Evolutionary conservation across 1,140 invertebrate genomes (phyloP).

Genomic region (Drosophila pseudoobscura): DNA sequence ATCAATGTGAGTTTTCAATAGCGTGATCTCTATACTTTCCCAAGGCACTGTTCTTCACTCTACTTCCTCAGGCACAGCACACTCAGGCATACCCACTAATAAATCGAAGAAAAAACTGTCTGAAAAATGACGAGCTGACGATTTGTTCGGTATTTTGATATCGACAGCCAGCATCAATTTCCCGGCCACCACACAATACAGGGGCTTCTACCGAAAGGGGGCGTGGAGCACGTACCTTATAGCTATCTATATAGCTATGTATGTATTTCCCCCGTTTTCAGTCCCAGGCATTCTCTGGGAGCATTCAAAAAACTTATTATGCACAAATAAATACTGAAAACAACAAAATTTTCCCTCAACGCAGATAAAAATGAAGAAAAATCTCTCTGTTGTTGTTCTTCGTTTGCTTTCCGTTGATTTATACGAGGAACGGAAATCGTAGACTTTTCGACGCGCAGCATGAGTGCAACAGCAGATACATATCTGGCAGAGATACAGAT

Average conservation of each 20-base stretch:
- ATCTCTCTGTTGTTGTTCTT: constrained; percentile 38
- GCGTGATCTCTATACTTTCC: neutral
- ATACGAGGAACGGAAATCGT: constrained; percentile 79
- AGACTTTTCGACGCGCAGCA: constrained; percentile 81
- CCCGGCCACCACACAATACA: neutral
- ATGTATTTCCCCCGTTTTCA: neutral
- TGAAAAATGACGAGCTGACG: constrained; percentile 82
- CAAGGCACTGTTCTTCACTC: constrained; percentile 26
- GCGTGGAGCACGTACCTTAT: no score
- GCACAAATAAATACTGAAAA: constrained; percentile 71
- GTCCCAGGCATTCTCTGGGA: neutral
- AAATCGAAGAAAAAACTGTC: constrained; percentile 71
- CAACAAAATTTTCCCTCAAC: constrained; percentile 34
- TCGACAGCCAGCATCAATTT: constrained; percentile 57
- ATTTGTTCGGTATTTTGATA: constrained; percentile 80
- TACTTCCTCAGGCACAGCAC: constrained; percentile 23
- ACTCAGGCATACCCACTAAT: constrained; percentile 42
- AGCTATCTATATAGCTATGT: no score
- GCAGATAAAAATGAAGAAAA: constrained; percentile 76
- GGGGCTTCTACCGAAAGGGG: no score
- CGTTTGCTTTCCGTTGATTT: constrained; percentile 66
- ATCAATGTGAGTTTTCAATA: neutral
- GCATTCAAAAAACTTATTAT: constrained; percentile 74
- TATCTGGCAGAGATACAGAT: constrained; percentile 8
- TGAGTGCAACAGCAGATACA: constrained; percentile 70